Evolutionary conservation across 2,888 invertebrate genomes (phyloP).

Genomic region (Ferdinandea cuprea): DNA sequence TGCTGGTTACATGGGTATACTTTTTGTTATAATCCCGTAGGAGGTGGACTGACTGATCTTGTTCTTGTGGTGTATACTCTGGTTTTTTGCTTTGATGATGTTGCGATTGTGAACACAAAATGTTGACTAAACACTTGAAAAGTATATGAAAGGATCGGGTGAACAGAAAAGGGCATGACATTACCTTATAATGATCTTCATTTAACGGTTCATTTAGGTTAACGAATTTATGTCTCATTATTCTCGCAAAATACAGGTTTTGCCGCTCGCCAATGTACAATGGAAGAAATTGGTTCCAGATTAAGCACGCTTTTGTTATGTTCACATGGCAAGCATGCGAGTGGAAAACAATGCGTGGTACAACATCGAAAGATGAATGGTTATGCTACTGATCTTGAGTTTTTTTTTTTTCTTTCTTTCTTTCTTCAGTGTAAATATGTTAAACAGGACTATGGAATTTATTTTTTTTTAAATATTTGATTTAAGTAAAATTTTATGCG

Average conservation of each 20-base stretch:
- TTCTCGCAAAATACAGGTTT: conserved; percentile 22
- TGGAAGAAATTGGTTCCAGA: not conserved
- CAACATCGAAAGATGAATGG: conserved; percentile 23
- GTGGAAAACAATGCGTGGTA: conserved; percentile 17
- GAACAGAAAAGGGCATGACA: conserved; percentile 52
- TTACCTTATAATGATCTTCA: conserved; percentile 63
- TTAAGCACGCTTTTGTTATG: conserved; percentile 23
- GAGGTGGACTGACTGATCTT: conserved; percentile 38
- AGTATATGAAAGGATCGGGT: conserved; percentile 33
- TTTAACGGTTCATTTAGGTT: conserved; percentile 70
- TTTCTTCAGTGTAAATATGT: no score
- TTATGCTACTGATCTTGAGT: conserved; percentile 15
- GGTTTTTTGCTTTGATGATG: conserved; percentile 2
- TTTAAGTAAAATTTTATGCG: no score
- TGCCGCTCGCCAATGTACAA: not conserved
- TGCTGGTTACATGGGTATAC: conserved; percentile 26
- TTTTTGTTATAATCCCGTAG: conserved; percentile 41
- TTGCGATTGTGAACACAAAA: conserved; percentile 19
- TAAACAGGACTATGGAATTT: no score
- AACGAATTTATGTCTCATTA: conserved; percentile 38
- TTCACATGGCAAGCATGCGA: not conserved
- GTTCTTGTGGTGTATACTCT: not conserved
- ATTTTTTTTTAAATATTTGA: no score
- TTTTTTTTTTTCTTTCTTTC: not conserved
- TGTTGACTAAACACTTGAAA: conserved; percentile 36